These are phyloP conservation scores for Microtus oregoni DNA, from an alignment of 2,113 vertebrate genomes.

Conservation along the genomic window DNA sequence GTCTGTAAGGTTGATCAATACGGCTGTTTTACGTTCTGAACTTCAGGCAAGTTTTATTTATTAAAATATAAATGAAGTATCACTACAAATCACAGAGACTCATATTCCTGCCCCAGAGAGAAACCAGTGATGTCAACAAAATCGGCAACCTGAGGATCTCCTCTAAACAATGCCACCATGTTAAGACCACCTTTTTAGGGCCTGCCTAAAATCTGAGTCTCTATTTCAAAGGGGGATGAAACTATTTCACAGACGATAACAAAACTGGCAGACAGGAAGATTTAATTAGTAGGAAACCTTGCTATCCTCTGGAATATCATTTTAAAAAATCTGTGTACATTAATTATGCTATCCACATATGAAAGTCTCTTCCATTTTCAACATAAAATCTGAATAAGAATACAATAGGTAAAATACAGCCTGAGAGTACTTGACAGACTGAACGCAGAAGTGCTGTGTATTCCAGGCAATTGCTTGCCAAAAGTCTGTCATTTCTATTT, in stretches of 20 bases:
- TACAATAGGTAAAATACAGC: neutral
- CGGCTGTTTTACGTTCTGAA: too few species aligned
- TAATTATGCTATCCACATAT: neutral
- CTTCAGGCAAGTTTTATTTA: too few species aligned
- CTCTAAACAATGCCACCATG: neutral
- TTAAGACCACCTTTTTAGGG: neutral
- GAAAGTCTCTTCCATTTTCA: neutral
- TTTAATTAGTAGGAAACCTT: neutral
- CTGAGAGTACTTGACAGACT: neutral
- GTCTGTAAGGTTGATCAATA: too few species aligned
- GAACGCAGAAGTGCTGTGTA: neutral
- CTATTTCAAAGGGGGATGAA: neutral
- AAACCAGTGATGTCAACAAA: neutral
- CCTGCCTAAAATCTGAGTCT: neutral
- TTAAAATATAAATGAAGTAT: too few species aligned
- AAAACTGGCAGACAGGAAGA: neutral
- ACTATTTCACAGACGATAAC: neutral
- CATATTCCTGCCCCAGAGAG: neutral
- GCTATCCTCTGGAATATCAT: neutral
- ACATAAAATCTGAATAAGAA: slow-evolving; percentile 23
- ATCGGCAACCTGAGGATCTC: neutral
- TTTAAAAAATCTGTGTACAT: neutral
- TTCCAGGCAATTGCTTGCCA: slow-evolving; percentile 38
- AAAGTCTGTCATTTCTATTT: slow-evolving; percentile 34
- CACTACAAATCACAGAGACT: neutral